Percentiles rank a stretch among this genome's conserved stretches.
Conservation (phyloP, 2,113 vertebrate species). For the Barnardius zonarius region DNA sequence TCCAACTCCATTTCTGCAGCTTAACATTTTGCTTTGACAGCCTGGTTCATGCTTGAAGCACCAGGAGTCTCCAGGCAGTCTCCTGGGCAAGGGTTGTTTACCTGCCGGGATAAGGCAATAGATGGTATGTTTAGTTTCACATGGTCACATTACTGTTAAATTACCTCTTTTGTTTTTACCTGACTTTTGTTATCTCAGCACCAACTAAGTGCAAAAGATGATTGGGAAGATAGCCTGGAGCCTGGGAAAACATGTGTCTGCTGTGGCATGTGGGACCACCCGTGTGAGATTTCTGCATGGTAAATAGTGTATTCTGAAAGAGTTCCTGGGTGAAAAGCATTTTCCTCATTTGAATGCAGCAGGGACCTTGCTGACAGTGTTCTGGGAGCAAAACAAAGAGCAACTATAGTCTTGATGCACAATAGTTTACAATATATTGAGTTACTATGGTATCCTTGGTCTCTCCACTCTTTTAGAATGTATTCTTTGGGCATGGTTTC, state of each 20-base stretch:
- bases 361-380: background rate
- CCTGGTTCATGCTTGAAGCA: background rate
- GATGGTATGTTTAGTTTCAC: background rate
- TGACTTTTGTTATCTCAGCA: background rate
- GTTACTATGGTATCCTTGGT: background rate
- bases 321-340: background rate
- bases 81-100: background rate
- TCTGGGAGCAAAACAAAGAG: background rate
- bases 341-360: background rate
- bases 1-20: background rate
- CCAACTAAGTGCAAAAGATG: background rate
- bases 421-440: background rate
- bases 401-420: background rate
- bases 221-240: slow-evolving; percentile 1
- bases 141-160: background rate
- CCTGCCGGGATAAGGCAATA: background rate
- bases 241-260: background rate
- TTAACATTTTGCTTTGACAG: background rate
- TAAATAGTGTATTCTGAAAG: slow-evolving; percentile 38
- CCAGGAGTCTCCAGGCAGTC: background rate
- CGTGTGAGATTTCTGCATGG: slow-evolving; percentile 55
- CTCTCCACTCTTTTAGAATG: background rate
- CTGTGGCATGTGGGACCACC: background rate
- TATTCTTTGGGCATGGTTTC: background rate
- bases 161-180: background rate